A percentile compares a stretch with the other conserved stretches of the same genome.
Evolutionary conservation across 2,797 vertebrate genomes (phyloP).

Genomic region (Linurgus olivaceus): DNA sequence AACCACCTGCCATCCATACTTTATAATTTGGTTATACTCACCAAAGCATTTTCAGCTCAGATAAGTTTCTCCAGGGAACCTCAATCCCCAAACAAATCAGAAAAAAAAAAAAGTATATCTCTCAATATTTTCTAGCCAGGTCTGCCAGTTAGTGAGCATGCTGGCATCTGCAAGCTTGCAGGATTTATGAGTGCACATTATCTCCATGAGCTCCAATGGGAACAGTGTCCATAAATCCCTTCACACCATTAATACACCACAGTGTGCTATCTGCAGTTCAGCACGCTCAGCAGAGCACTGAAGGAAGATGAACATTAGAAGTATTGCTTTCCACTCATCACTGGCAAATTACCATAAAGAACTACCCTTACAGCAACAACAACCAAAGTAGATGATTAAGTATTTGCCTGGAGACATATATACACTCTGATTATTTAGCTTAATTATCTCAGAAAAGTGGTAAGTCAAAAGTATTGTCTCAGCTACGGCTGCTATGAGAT

Average conservation of each 20-base stretch:
- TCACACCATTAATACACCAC: neutral
- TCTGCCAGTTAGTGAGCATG: neutral
- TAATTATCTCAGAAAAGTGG: slow-evolving; percentile 40
- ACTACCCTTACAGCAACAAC: neutral
- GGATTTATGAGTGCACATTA: slow-evolving; percentile 19
- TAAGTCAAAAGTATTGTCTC: slow-evolving; percentile 1
- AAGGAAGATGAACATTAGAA: slow-evolving; percentile 9
- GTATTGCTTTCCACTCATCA: slow-evolving; percentile 26
- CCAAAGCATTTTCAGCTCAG: neutral
- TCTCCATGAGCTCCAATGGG: neutral
- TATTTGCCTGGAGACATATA: slow-evolving; percentile 19
- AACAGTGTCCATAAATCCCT: slow-evolving; percentile 5
- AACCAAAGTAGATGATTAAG: slow-evolving; percentile 11
- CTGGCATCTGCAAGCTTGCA: neutral
- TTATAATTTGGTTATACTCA: neutral
- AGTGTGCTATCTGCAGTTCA: neutral
- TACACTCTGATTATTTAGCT: slow-evolving; percentile 37
- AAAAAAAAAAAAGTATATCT: neutral
- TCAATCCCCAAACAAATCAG: neutral
- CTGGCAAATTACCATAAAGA: slow-evolving; percentile 42
- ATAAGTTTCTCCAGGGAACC: neutral
- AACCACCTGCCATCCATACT: neutral
- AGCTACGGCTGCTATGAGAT: neutral
- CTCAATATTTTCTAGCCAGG: neutral
- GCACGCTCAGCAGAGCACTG: neutral